phyloP scores from a whole-genome alignment of 64 coral and sea anemone species.

The Platygyra sinensis region DNA sequence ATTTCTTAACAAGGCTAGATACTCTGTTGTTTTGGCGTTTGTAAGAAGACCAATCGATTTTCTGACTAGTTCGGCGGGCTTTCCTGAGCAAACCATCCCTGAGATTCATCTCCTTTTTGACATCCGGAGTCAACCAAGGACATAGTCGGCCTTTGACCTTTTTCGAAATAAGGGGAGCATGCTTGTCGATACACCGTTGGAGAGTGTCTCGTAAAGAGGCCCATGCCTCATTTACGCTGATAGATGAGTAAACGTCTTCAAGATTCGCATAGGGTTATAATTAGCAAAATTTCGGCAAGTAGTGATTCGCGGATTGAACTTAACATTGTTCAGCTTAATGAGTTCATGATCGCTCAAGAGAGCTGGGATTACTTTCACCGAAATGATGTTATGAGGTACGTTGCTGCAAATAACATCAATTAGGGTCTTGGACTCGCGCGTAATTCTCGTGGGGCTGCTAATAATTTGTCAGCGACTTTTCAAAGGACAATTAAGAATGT shows the following conservation, averaged over 20 bases:
- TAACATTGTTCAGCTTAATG: constrained; percentile 50
- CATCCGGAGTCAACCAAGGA: constrained; percentile 52
- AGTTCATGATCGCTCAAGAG: constrained; percentile 72
- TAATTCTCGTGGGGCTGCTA: no score
- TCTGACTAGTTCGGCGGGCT: constrained; percentile 38
- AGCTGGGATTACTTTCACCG: constrained; percentile 42
- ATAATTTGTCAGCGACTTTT: no score
- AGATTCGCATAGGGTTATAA: constrained; percentile 34
- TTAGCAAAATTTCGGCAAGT: constrained; percentile 60
- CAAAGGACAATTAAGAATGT: no score
- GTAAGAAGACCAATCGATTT: constrained; percentile 68
- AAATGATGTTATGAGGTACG: constrained; percentile 26
- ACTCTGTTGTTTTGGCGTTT: constrained; percentile 55
- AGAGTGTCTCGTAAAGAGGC: constrained; percentile 45
- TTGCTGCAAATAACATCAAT: constrained; percentile 45
- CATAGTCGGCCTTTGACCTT: constrained; percentile 47
- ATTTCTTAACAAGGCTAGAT: constrained; percentile 57
- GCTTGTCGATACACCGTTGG: constrained; percentile 45
- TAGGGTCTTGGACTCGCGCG: constrained; percentile 4
- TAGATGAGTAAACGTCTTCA: constrained; percentile 13
- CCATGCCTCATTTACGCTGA: constrained; percentile 45
- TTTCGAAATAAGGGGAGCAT: constrained; percentile 42
- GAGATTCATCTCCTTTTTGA: constrained; percentile 55
- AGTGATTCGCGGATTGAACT: constrained; percentile 12
- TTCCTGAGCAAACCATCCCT: constrained; percentile 44